Evolutionary conservation across 2,888 invertebrate genomes (phyloP), one percentile per base, ranked within the genome.

Genomic region (Sympetrum striolatum): DNA sequence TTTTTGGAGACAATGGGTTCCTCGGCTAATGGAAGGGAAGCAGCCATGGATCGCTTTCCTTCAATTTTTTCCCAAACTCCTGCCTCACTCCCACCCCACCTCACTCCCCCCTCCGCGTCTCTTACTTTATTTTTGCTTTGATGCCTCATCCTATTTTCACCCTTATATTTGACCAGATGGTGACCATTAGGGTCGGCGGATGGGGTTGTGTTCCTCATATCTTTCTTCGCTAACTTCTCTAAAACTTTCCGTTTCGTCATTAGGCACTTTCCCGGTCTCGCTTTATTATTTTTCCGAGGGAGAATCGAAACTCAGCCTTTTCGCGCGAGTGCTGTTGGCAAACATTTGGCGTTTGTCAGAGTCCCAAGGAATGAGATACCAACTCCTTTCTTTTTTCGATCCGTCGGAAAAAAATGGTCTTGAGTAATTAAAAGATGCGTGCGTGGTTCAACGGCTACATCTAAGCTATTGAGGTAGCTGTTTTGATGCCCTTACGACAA

Each of bases 1-100:
- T 82, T 82, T 82, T 82, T 15, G 82, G 82, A 82, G 82, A 82
- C 82, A 82, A 82, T 82, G 82, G 58, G 82, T 58, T n/a, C 58
- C 53, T 82, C 53, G 82, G 82, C 82, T 82, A 82, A 82, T 82
- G 82, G 81, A 81, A 81, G 81, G 81, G 81, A 82, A 82, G 82
- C 82, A 58, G 58, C 82, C n/a, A 82, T 58, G 82, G 82, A 82
- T 82, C 58, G 82, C 82, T 53, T 82, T 82, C 58, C 82, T 58
- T 82, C 82, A 58, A 58, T 82, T 82, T 58, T 39, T 81, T 81
- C 81, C 39, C 81, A 22, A 81, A 12, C 53, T 14, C 48, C 48
- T 44, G 18, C 81, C 64, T 64, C n/a, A 12, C 53, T 14, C 48
- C 48, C 81, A 15, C 81, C 64, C n/a, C n/a, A 48, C 25, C 81